These are phyloP conservation scores for Mycalesis mineus DNA, from an alignment of 2,888 invertebrate species.

Conservation along the genomic window DNA sequence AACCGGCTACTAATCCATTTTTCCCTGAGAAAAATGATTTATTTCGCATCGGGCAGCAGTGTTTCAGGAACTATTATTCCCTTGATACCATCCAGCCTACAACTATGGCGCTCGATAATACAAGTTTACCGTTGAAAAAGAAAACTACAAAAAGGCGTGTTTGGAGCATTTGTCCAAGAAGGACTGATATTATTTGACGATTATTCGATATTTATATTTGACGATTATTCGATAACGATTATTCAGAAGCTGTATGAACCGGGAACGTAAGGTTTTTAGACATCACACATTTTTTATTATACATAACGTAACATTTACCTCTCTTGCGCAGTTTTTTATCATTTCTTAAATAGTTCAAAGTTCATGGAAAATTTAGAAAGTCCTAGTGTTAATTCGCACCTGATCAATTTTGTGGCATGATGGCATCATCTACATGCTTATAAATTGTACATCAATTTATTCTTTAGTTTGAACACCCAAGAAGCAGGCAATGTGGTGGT, in stretches of 20 bases:
- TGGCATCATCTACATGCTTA: too few species aligned
- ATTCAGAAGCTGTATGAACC: slow-evolving; percentile 90
- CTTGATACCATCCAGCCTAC: slow-evolving; percentile 48
- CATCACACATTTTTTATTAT: slow-evolving; percentile 7
- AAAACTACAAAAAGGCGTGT: slow-evolving; percentile 60
- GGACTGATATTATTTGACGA: slow-evolving; percentile 83
- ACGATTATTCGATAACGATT: slow-evolving; percentile 93
- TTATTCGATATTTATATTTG: too few species aligned
- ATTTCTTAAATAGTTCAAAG: too few species aligned
- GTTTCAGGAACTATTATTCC: slow-evolving; percentile 41
- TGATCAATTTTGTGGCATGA: too few species aligned
- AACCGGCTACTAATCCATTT: slow-evolving; percentile 36
- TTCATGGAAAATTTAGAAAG: too few species aligned
- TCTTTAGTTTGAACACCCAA: slow-evolving; percentile 61
- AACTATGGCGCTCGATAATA: slow-evolving; percentile 50
- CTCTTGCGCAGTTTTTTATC: too few species aligned
- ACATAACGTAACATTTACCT: slow-evolving; percentile 34
- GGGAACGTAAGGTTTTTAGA: slow-evolving; percentile 63
- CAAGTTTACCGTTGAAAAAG: slow-evolving; percentile 60
- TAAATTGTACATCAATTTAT: neutral
- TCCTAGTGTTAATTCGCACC: too few species aligned
- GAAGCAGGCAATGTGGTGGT: slow-evolving; percentile 87
- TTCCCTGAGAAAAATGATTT: slow-evolving; percentile 38
- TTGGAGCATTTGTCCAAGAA: slow-evolving; percentile 54
- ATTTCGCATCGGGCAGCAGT: slow-evolving; percentile 33